Evolutionary conservation across 2,113 vertebrate genomes (phyloP).

Genomic region (Leucoraja erinaceus): DNA sequence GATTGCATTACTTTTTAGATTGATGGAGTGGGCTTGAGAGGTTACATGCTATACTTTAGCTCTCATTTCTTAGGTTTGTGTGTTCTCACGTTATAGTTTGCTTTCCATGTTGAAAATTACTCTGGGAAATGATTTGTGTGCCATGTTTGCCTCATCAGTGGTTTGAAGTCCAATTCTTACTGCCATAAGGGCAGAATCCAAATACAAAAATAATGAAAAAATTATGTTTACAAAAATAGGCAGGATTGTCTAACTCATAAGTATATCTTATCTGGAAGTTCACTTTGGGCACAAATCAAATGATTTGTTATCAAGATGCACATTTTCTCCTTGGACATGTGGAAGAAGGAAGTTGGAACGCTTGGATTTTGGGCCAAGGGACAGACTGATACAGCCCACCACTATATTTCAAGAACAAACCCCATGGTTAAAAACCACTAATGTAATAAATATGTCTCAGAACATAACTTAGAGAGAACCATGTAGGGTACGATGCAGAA

Average conservation of each 20-base stretch:
- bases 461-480: background rate
- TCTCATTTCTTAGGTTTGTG: background rate
- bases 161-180: background rate
- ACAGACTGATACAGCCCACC: background rate
- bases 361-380: background rate
- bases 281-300: background rate
- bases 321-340: background rate
- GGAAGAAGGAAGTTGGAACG: background rate
- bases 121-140: background rate
- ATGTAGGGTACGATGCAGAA: background rate
- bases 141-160: background rate
- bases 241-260: background rate
- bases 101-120: background rate
- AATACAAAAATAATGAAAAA: background rate
- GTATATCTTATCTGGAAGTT: background rate
- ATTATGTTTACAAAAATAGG: background rate
- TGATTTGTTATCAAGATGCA: background rate
- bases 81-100: background rate
- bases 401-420: background rate
- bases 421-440: background rate
- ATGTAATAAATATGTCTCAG: background rate
- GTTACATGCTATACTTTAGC: background rate
- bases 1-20: no score
- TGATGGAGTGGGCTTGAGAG: no score
- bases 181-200: background rate